Conservation (phyloP, 2,888 invertebrate genomes). For the Priocnemis perturbator region DNA sequence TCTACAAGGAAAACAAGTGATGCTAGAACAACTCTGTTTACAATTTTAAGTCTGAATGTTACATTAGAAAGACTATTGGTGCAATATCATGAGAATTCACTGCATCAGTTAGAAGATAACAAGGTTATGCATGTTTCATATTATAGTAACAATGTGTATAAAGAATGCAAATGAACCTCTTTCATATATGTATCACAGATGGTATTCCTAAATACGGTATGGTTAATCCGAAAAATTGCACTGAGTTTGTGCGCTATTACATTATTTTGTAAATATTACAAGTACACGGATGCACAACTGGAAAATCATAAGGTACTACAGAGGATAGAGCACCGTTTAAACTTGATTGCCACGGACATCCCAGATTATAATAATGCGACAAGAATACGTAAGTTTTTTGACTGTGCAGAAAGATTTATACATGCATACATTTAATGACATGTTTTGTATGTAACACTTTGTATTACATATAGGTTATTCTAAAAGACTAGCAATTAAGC, state of each 20-base stretch:
- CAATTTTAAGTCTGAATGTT: slow-evolving; percentile 76
- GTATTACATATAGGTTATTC: slow-evolving; percentile 55
- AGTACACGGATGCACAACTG: slow-evolving; percentile 60
- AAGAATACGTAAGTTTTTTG: slow-evolving; percentile 47
- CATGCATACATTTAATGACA: slow-evolving; percentile 12
- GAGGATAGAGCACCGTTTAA: slow-evolving; percentile 64
- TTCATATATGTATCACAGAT: slow-evolving; percentile 40
- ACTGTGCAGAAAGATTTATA: not conserved
- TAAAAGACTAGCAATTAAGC: slow-evolving; percentile 58
- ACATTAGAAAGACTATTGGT: slow-evolving; percentile 75
- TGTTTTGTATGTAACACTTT: slow-evolving; percentile 12
- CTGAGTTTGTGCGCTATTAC: slow-evolving; percentile 60
- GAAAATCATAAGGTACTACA: slow-evolving; percentile 63
- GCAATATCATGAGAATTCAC: slow-evolving; percentile 60
- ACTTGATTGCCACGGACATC: slow-evolving; percentile 35
- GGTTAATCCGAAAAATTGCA: slow-evolving; percentile 64
- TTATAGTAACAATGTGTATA: not conserved
- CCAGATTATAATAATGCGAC: slow-evolving; percentile 11
- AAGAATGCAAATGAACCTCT: not conserved
- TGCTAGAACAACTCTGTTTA: slow-evolving; percentile 78
- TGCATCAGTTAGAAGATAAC: slow-evolving; percentile 45
- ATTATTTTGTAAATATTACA: slow-evolving; percentile 62
- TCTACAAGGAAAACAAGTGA: slow-evolving; percentile 77
- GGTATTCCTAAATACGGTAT: slow-evolving; percentile 54
- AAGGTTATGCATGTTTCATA: slow-evolving; percentile 52